Conservation (phyloP, 2,113 vertebrate species). For the Hipposideros armiger region DNA sequence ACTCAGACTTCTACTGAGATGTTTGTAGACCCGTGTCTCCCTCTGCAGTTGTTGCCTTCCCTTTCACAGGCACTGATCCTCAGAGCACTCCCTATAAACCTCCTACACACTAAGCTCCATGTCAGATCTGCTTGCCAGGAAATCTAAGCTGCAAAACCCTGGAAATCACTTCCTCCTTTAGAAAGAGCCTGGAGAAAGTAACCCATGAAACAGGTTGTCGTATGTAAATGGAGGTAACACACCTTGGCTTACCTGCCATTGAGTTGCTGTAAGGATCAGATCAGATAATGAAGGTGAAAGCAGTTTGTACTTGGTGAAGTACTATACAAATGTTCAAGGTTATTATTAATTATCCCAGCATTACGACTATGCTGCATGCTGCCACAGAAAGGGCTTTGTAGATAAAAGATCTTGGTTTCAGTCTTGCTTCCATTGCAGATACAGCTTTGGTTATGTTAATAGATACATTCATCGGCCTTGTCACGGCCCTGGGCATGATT, state of each 20-base stretch:
- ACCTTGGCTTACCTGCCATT: not conserved
- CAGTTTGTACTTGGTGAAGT: not conserved
- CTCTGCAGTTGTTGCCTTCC: not conserved
- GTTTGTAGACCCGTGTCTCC: not conserved
- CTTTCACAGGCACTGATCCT: not conserved
- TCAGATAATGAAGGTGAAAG: not conserved
- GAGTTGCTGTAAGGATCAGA: not conserved
- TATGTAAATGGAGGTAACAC: not conserved
- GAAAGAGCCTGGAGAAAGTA: not conserved
- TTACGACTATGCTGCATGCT: not conserved
- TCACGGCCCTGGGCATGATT: not conserved
- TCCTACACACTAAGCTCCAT: accelerated
- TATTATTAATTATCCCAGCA: not conserved
- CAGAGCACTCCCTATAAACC: not conserved
- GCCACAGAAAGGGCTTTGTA: not conserved
- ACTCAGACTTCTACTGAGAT: not conserved
- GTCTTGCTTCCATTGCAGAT: not conserved
- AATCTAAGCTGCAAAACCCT: not conserved
- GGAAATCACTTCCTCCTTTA: not conserved
- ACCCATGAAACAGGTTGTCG: not conserved
- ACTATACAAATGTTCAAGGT: not conserved
- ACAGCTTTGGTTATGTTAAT: not conserved
- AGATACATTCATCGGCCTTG: not conserved
- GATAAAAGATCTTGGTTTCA: not conserved
- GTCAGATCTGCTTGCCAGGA: not conserved